A percentile compares a stretch with the other conserved stretches of the same genome.
Conservation (phyloP, 2,113 vertebrate genomes). For the Malurus elegans region DNA sequence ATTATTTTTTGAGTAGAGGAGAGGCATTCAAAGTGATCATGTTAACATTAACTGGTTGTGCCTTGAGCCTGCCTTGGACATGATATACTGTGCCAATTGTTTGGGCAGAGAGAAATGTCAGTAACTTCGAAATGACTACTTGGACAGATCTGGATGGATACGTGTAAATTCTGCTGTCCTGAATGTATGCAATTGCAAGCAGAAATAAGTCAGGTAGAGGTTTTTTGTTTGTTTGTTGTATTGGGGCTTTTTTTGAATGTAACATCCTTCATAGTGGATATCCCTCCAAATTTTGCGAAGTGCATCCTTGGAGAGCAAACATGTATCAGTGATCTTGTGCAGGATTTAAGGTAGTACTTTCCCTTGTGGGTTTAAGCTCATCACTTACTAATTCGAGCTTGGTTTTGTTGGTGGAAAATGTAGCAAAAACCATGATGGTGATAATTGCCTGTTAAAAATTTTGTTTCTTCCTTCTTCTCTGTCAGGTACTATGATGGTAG, state of each 20-base stretch:
- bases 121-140: background rate
- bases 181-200: background rate
- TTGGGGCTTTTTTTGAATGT: background rate
- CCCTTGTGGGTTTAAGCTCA: background rate
- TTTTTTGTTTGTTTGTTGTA: background rate
- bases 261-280: background rate
- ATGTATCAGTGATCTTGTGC: background rate
- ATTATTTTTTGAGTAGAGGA: background rate
- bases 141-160: background rate
- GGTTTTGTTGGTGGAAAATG: background rate
- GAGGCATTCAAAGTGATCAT: background rate
- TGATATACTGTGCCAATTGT: background rate
- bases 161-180: background rate
- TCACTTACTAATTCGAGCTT: background rate
- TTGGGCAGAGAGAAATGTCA: background rate
- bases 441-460: background rate
- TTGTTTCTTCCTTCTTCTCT: background rate
- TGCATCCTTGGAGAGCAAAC: background rate
- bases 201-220: background rate
- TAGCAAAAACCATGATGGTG: background rate
- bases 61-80: background rate
- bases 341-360: background rate
- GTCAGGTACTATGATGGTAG: constrained; percentile 92
- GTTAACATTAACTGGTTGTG: background rate
- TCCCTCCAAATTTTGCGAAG: background rate